phyloP scores from a whole-genome alignment of 2,888 invertebrate species.

The Hirtodrosophila cameraria region DNA sequence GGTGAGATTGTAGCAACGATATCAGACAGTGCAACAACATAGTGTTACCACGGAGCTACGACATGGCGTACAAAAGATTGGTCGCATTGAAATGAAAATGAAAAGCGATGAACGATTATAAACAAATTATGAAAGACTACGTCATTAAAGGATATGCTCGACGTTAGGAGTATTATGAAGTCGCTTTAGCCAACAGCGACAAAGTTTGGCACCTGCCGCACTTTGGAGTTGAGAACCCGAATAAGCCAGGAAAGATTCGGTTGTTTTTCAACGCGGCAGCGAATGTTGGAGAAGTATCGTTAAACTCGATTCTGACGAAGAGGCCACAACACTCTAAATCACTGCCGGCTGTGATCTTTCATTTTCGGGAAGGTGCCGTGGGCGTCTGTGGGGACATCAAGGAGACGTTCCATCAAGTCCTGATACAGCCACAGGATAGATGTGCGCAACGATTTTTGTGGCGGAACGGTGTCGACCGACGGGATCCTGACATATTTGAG shows the following conservation, averaged over 20 bases:
- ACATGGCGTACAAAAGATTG: not conserved
- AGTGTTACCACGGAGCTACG: constrained; percentile 3
- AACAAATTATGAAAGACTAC: constrained; percentile 1
- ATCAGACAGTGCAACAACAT: not conserved
- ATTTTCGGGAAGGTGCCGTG: constrained; percentile 61
- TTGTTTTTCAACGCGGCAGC: constrained; percentile 69
- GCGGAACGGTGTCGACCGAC: not conserved
- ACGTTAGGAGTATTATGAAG: not conserved
- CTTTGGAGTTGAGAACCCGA: constrained; percentile 23
- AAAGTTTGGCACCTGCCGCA: constrained; percentile 16
- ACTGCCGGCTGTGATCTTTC: constrained; percentile 75
- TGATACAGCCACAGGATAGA: constrained; percentile 55
- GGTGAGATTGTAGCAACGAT: no score
- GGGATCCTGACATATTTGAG: no score
- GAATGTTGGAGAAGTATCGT: constrained; percentile 54
- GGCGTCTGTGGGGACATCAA: constrained; percentile 72
- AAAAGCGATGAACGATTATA: not conserved
- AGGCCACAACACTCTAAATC: constrained; percentile 76
- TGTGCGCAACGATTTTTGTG: not conserved
- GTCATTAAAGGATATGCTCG: constrained; percentile 12
- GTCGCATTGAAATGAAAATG: constrained; percentile 6
- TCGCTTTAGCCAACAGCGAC: no score
- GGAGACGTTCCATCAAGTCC: constrained; percentile 67
- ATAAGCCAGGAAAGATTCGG: constrained; percentile 65
- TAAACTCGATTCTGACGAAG: constrained; percentile 67